Conservation (phyloP, 2,113 vertebrate genomes). For the Chloropsis cyanopogon region DNA sequence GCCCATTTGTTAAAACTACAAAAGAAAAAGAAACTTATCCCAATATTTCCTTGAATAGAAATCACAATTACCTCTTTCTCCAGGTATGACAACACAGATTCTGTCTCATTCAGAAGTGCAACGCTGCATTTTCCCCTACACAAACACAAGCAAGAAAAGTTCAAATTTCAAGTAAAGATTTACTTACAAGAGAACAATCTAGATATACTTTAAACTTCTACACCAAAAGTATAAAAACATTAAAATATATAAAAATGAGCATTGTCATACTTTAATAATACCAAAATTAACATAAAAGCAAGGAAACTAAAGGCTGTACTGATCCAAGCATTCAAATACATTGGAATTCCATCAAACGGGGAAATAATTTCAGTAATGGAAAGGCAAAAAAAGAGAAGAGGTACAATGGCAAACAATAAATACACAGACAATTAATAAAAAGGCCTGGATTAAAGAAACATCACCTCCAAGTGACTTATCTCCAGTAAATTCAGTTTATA, state of each 20-base stretch:
- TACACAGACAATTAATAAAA: background rate
- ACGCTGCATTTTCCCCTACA: constrained; percentile 95
- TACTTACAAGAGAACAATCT: background rate
- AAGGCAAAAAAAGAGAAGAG: background rate
- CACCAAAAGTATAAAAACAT: background rate
- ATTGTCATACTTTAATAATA: background rate
- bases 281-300: background rate
- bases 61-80: constrained; percentile 89
- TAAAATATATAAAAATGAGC: background rate
- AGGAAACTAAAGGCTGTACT: background rate
- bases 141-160: background rate
- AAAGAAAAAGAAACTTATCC: background rate
- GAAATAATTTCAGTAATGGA: background rate
- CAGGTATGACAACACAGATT: constrained; percentile 91
- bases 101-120: constrained; percentile 94
- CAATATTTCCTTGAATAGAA: background rate
- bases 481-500: background rate
- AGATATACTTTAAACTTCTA: background rate
- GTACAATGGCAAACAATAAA: background rate
- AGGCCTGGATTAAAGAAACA: background rate
- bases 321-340: background rate
- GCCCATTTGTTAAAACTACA: background rate
- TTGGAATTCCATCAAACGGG: background rate
- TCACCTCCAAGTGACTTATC: background rate
- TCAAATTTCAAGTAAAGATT: background rate